Evolutionary conservation across 2,797 vertebrate genomes (phyloP).

Genomic region (Chanos chanos): DNA sequence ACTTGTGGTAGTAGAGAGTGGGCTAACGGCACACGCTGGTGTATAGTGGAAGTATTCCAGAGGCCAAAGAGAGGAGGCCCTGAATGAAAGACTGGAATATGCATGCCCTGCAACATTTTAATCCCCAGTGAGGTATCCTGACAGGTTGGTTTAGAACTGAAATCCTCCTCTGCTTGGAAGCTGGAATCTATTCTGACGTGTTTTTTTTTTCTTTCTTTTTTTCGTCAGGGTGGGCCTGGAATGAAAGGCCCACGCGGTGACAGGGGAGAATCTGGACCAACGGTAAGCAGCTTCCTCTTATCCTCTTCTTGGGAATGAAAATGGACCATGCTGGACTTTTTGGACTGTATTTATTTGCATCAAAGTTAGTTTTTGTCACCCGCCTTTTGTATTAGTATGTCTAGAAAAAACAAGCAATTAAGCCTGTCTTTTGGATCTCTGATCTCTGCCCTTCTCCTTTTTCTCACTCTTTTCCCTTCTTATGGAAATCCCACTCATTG

Average conservation of each 20-base stretch:
- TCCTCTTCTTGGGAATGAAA: neutral
- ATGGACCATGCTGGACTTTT: no score
- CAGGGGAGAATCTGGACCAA: slow-evolving; percentile 80
- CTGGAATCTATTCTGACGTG: slow-evolving; percentile 36
- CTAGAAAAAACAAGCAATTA: no score
- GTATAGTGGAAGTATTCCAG: slow-evolving; percentile 32
- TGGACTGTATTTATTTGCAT: no score
- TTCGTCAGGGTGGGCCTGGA: slow-evolving; percentile 86
- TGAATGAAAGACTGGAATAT: slow-evolving; percentile 51
- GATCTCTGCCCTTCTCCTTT: slow-evolving; percentile 2
- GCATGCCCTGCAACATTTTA: slow-evolving; percentile 46
- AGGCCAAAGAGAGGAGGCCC: slow-evolving; percentile 51
- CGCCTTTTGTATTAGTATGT: no score
- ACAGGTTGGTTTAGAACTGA: slow-evolving; percentile 54
- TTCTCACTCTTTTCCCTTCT: neutral
- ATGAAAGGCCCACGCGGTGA: slow-evolving; percentile 93
- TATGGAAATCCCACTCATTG: neutral
- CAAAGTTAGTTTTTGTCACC: no score
- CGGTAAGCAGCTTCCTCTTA: slow-evolving; percentile 76
- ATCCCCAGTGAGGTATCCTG: slow-evolving; percentile 44
- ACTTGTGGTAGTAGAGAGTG: slow-evolving; percentile 25
- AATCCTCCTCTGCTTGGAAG: slow-evolving; percentile 41
- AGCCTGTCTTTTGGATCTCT: neutral
- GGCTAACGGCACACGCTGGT: slow-evolving; percentile 27
- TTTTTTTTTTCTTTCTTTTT: slow-evolving; percentile 9